phyloP scores from a whole-genome alignment of 2,888 invertebrate species.

The Archips xylosteana region DNA sequence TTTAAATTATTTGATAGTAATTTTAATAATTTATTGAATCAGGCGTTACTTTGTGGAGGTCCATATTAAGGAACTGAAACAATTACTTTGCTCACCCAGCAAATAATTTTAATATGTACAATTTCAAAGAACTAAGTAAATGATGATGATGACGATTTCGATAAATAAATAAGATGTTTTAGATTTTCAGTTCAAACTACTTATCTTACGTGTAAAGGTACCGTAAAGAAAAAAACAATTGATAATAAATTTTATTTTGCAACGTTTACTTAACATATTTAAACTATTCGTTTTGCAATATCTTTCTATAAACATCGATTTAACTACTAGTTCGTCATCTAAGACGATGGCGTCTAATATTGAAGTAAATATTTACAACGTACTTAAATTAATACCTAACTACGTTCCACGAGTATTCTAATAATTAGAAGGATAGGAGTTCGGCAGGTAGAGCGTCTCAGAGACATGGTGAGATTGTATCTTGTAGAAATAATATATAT shows the following conservation, averaged over 20 bases:
- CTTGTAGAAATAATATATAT: conserved; percentile 6
- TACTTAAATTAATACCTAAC: conserved; percentile 31
- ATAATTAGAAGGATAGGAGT: conserved; percentile 9
- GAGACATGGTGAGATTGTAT: neutral
- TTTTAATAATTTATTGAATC: no score
- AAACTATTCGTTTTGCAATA: conserved; percentile 52
- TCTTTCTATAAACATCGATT: conserved; percentile 64
- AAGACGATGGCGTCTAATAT: conserved; percentile 36
- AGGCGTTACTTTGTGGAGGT: no score
- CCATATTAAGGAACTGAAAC: no score
- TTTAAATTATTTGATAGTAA: no score
- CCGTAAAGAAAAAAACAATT: conserved; percentile 15
- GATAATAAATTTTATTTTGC: conserved; percentile 64
- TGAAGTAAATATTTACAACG: conserved; percentile 40
- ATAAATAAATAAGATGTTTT: no score
- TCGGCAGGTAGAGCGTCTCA: conserved; percentile 30
- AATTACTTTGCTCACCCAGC: no score
- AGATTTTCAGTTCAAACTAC: no score
- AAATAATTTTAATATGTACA: no score
- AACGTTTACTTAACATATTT: conserved; percentile 54
- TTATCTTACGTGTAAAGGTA: neutral
- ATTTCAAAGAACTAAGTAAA: no score
- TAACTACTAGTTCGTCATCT: conserved; percentile 49
- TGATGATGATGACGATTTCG: no score
- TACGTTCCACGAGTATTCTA: conserved; percentile 21